Evolutionary conservation across 2,113 vertebrate genomes (phyloP).

Genomic region (Albula glossodonta): DNA sequence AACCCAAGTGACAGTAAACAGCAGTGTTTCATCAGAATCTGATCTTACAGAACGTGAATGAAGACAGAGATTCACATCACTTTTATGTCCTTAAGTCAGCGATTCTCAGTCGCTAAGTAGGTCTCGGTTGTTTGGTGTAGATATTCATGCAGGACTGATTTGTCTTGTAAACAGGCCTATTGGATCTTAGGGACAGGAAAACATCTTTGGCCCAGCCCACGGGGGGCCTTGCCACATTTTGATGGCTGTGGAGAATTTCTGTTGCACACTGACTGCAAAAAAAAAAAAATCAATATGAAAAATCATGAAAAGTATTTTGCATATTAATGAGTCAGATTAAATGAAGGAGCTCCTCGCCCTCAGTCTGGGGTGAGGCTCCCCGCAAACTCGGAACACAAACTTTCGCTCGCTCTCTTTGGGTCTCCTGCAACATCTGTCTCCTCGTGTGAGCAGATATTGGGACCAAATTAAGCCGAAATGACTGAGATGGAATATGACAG

Average conservation of each 20-base stretch:
- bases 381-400: constrained; percentile 63
- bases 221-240: constrained; percentile 25
- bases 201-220: constrained; percentile 24
- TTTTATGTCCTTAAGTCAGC: constrained; percentile 17
- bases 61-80: constrained; percentile 20
- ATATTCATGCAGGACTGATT: constrained; percentile 25
- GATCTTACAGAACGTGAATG: background rate
- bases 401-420: constrained; percentile 63
- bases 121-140: background rate
- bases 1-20: background rate
- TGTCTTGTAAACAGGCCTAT: constrained; percentile 30
- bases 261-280: constrained; percentile 27
- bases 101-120: background rate
- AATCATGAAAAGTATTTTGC: constrained; percentile 28
- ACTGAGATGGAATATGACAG: constrained; percentile 86
- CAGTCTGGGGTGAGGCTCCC: constrained; percentile 66
- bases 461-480: constrained; percentile 89
- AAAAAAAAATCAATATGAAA: constrained; percentile 24
- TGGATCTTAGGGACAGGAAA: constrained; percentile 8
- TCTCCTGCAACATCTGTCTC: constrained; percentile 79
- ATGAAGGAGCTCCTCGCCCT: background rate
- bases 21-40: background rate
- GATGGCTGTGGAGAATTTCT: constrained; percentile 33
- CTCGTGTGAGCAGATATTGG: constrained; percentile 81
- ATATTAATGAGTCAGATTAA: constrained; percentile 29